Evolutionary conservation across 2,113 vertebrate genomes (phyloP).

Genomic region (Trogon surrucura): DNA sequence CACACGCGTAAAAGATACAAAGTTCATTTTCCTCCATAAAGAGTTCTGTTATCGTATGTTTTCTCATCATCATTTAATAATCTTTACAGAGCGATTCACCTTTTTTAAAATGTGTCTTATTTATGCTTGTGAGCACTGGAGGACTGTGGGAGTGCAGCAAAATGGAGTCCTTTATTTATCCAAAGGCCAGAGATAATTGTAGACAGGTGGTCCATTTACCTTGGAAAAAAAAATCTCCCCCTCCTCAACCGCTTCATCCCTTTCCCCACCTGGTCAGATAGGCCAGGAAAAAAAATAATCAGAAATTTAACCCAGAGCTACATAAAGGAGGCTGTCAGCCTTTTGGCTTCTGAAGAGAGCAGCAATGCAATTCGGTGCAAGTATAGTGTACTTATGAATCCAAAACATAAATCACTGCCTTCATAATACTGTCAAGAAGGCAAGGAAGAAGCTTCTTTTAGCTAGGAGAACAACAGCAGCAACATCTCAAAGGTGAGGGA

Average conservation of each 20-base stretch:
- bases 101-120: slow-evolving; percentile 16
- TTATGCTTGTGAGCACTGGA: slow-evolving; percentile 4
- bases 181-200: slow-evolving; percentile 26
- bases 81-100: slow-evolving; percentile 11
- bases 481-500: background rate
- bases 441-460: background rate
- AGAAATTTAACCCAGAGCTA: background rate
- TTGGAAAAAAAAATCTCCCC: background rate
- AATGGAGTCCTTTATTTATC: slow-evolving; percentile 8
- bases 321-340: background rate
- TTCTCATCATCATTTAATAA: slow-evolving; percentile 48
- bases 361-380: background rate
- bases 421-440: background rate
- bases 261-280: background rate
- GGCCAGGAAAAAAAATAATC: background rate
- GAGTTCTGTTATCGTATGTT: background rate
- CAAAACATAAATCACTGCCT: background rate
- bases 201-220: slow-evolving; percentile 18
- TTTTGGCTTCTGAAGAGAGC: slow-evolving; percentile 21
- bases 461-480: background rate
- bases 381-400: background rate
- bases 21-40: slow-evolving; percentile 17
- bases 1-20: background rate
- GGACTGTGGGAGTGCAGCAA: background rate
- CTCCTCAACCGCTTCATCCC: background rate